Base-by-base conservation (phyloP, 2,888 invertebrate species). In the Meandrusa payeni region DNA sequence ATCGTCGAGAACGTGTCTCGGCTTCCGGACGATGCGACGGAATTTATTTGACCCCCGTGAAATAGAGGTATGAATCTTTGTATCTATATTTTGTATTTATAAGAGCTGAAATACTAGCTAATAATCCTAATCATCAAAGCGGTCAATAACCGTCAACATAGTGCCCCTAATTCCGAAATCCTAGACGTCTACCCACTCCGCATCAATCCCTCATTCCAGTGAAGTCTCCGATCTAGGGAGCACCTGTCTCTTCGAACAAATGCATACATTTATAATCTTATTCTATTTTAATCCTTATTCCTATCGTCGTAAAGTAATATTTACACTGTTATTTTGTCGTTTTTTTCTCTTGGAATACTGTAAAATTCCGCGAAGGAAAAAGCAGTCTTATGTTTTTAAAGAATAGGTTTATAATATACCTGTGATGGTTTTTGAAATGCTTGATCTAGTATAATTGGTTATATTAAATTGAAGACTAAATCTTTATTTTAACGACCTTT, bases 191-290 rank as follows among this genome's bases (percentile, higher is more conserved):
- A 20, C 26, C 31, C 36, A 24, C 15, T 15, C 20, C 31, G 13
- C 19, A 50, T 50, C 47, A 47, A 50, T 50, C 50, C 47, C 47
- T 50, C 50, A 50, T 34, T 47, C 42, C 42, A 46, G 45, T 46
- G 47, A 50, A 47, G 42, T 47, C 47, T 42, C 47, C 36, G 9
- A 3, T 17, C 41, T 43, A 43, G 19, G 24, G 31, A 37, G 37
- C 37, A 43, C 37, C 37, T 37, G 42, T 43, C 29, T 42, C 39
- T 5, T 17, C 19, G 17, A n/a, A 36, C 13, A 26, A 31, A 37
- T 44, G 32, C 33, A 33, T 44, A 10, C 17, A 5, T n/a, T 37
- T 7, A 19, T 6, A 5, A 1, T 17, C 5, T 20, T 2, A 19
- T 5, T 23, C 5, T 6, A 44, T 22, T 28, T 31, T 24, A 1